Evolutionary conservation across 53 echinoderm and acorn worm species (phyloP), one percentile per base, ranked within the genome.

Genomic region (Antedon mediterranea): DNA sequence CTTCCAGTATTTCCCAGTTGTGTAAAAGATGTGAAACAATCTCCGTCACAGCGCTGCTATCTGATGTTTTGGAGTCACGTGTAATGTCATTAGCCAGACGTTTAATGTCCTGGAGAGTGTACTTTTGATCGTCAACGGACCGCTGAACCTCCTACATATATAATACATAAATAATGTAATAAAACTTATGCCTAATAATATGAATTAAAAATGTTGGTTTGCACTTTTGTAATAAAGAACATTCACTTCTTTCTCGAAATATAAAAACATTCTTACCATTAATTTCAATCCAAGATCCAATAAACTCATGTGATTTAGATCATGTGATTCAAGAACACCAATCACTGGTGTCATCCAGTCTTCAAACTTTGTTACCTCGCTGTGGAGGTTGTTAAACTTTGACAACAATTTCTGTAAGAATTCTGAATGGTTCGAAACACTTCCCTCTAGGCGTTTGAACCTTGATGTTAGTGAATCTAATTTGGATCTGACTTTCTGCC

Each of bases 1-100:
- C 92, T 71, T 97, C 97, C 76, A 97, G 81, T n/a, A 87, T 79
- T 43, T 97, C 90, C 97, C 97, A 97, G 90, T 97, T 95, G 84
- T 90, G 89, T 76, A 82, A 87, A 76, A 97, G 82, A 70, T 92
- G 97, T 33, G 87, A 79, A 79, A 95, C 79, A 28, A 88, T 89
- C 77, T 97, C 97, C 3, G 89, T 85, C 26, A 92, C 92, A 73
- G 87, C 79, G 70, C 86, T 80, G 43, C 88, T 86, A 74, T 97
- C 97, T 3, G 92, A 85, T 15, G 87, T 79, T 83, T 91, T 92
- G 0, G 92, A 89, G 71, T 92, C 92, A 6, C 91, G 75, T 20
- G 91, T 91, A 78, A 97, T 93, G 76, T 97, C 97, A 43, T 83
- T 87, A 30, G 87, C 97, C 43, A 92, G 86, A 33, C 90, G 79